These are phyloP conservation scores for Plusia festucae DNA, from an alignment of 2,888 invertebrate genomes.

Conservation along the genomic window DNA sequence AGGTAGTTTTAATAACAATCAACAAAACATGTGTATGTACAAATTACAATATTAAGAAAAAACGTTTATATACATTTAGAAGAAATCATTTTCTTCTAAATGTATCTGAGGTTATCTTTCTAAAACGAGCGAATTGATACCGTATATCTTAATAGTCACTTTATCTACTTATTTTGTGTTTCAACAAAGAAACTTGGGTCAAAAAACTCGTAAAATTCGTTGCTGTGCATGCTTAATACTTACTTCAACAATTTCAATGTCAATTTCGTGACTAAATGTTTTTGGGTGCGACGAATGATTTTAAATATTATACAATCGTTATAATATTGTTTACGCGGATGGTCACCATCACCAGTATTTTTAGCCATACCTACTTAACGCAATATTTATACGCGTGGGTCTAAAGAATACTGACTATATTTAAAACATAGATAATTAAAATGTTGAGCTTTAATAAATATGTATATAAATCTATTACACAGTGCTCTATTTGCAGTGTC, in stretches of 20 bases:
- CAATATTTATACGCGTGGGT: neutral
- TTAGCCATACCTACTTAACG: slow-evolving; percentile 1
- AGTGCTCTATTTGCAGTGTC: neutral
- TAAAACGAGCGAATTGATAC: slow-evolving; percentile 61
- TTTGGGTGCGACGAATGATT: neutral
- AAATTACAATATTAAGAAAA: neutral
- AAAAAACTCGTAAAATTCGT: slow-evolving; percentile 79
- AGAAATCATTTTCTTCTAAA: slow-evolving; percentile 33
- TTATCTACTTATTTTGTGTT: slow-evolving; percentile 71
- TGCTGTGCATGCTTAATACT: slow-evolving; percentile 25
- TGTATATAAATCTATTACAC: too few species aligned
- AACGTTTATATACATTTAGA: too few species aligned
- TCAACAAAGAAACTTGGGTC: slow-evolving; percentile 71
- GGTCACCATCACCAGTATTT: neutral
- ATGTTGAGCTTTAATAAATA: too few species aligned
- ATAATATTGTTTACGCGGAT: neutral
- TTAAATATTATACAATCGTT: slow-evolving; percentile 1
- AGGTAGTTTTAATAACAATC: too few species aligned
- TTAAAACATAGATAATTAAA: too few species aligned
- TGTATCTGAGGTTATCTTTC: slow-evolving; percentile 73
- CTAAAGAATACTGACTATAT: too few species aligned
- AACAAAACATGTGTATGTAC: neutral
- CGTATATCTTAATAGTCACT: slow-evolving; percentile 69
- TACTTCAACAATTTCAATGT: slow-evolving; percentile 46
- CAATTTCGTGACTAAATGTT: slow-evolving; percentile 18